Conservation (phyloP, 2,113 vertebrate species). For the Amazona vittata region DNA sequence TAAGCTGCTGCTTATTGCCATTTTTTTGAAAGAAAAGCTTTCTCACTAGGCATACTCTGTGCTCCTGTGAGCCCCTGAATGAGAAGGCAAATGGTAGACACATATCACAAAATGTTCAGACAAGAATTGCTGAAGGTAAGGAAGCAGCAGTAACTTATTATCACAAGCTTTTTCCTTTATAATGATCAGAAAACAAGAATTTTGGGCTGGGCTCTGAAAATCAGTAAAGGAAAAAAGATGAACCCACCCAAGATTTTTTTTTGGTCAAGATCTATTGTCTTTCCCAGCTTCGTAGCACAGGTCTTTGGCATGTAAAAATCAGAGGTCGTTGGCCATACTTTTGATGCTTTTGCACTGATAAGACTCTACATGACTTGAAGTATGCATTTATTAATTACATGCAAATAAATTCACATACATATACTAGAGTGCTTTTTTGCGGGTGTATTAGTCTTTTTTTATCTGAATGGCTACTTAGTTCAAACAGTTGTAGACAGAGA, state of each 20-base stretch:
- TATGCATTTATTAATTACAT: neutral
- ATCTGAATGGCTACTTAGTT: neutral
- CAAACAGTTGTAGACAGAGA: conserved; percentile 1
- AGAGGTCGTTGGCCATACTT: neutral
- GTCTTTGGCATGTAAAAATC: neutral
- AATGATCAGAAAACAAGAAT: neutral
- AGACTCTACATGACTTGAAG: neutral
- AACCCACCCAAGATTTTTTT: neutral
- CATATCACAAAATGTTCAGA: neutral
- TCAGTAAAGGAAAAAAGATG: neutral
- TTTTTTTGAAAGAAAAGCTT: neutral
- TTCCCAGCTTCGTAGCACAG: neutral
- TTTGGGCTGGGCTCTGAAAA: neutral
- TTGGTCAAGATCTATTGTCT: neutral
- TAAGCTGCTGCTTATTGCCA: neutral
- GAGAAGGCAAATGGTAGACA: neutral
- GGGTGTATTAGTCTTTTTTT: neutral
- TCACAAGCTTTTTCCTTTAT: neutral
- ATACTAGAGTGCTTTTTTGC: neutral
- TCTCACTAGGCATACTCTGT: neutral
- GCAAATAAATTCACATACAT: neutral
- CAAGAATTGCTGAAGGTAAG: neutral
- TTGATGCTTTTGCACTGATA: neutral
- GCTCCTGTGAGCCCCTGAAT: neutral
- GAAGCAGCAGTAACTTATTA: neutral